Base-by-base conservation (phyloP, 1,140 invertebrate species). In the Meloidogyne exigua region DNA sequence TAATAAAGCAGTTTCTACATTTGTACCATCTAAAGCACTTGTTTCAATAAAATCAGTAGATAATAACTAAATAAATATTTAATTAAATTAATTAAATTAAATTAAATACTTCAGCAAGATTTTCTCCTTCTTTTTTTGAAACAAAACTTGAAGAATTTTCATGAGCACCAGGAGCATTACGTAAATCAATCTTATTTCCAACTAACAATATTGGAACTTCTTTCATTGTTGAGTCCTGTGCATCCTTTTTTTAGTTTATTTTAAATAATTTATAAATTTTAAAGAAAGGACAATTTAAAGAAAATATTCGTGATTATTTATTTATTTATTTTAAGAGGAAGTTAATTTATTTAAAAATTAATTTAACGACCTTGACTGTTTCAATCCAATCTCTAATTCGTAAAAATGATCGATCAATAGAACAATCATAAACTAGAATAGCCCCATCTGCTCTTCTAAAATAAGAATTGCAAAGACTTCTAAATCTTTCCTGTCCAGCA, bases 401-500 rank as follows among this genome's bases (percentile, higher is more conserved):
- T 11, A 85, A 39, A 64, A 85, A 85, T 21, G 82, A 76, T 4
- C 79, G 67, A 65, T 85, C 84, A 7, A 78, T 63, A 21, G 81
- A 77, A 57, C 85, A 85, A 68, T 85, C 84, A 64, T 85, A 85
- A 7, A 85, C 84, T 9, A 85, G 71, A 79, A 85, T 83, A 32
- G 84, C 84, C 13, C 84, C 84, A 71, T 85, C 84, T 5, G 84
- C 84, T 26, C 84, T 73, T 15, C 84, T 81, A 68, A 85, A 85
- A 69, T 85, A 85, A 12, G 84, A 85, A 49, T 86, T 86, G 62
- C 84, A 86, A 13, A 85, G 73, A 65, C 80, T 83, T 28, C 84
- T 80, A 68, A 85, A 85, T 76, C 89, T 88, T 84, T 90, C 90
- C 80, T 90, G 90, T 11, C 91, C 91, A 66, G 91, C 91, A 7